These are phyloP conservation scores for Mercenaria mercenaria DNA, from an alignment of 1,140 invertebrate species.

Conservation along the genomic window DNA sequence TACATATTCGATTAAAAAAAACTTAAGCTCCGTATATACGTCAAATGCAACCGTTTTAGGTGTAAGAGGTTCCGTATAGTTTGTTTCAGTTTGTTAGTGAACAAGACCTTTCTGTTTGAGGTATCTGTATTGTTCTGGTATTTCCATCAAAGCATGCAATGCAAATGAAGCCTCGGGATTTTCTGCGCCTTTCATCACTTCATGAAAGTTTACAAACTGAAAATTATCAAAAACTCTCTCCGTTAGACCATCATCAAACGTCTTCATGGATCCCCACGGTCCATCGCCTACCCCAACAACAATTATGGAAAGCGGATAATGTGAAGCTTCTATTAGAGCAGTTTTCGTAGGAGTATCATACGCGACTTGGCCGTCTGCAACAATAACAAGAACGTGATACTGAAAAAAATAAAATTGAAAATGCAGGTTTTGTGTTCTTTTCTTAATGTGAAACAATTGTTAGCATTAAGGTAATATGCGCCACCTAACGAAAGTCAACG, in stretches of 20 bases:
- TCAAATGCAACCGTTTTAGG: too few species aligned
- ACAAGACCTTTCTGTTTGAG: constrained; percentile 18
- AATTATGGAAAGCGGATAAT: constrained; percentile 86
- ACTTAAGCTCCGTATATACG: too few species aligned
- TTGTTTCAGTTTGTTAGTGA: neutral
- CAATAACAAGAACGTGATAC: constrained; percentile 83
- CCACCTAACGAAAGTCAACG: too few species aligned
- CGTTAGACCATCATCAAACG: constrained; percentile 86
- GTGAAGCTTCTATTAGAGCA: constrained; percentile 87
- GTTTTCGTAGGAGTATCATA: constrained; percentile 82
- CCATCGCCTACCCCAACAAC: too few species aligned
- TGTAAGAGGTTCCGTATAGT: too few species aligned
- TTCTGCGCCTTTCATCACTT: constrained; percentile 77
- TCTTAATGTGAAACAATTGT: too few species aligned
- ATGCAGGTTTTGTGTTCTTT: too few species aligned
- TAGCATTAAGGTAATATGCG: too few species aligned
- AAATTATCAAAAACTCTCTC: constrained; percentile 86
- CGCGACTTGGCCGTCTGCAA: constrained; percentile 86
- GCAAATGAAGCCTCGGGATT: constrained; percentile 85
- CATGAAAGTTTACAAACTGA: constrained; percentile 87
- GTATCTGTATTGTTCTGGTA: constrained; percentile 86
- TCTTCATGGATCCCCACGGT: constrained; percentile 86
- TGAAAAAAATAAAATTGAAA: neutral
- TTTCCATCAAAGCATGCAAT: constrained; percentile 86
- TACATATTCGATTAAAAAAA: too few species aligned